These are phyloP conservation scores for Drosophila ambigua DNA, from an alignment of 1,140 invertebrate species.

Conservation along the genomic window DNA sequence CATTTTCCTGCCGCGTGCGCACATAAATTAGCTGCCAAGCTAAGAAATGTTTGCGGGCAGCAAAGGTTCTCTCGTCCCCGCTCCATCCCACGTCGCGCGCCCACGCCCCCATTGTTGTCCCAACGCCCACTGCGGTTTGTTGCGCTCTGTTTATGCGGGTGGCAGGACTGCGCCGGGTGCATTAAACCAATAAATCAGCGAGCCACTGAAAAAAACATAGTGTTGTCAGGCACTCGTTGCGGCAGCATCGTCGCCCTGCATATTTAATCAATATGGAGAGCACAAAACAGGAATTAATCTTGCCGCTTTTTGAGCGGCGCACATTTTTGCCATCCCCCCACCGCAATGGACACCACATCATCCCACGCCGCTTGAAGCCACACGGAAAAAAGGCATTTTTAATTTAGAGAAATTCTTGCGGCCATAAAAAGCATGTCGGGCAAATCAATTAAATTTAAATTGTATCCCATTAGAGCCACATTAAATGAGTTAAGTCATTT, in stretches of 20 bases:
- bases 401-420: slow-evolving; percentile 75
- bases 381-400: slow-evolving; percentile 60
- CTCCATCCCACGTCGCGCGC: slow-evolving; percentile 1
- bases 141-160: slow-evolving; percentile 77
- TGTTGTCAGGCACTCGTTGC: slow-evolving; percentile 72
- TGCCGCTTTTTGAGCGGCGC: slow-evolving; percentile 55
- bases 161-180: slow-evolving; percentile 57
- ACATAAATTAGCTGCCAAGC: slow-evolving; percentile 82
- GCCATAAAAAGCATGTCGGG: slow-evolving; percentile 72
- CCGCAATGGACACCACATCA: not conserved
- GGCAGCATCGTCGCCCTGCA: slow-evolving; percentile 51
- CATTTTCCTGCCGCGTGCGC: slow-evolving; percentile 78
- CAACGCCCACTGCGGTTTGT: slow-evolving; percentile 71
- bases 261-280: slow-evolving; percentile 77
- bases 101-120: slow-evolving; percentile 43
- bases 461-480: slow-evolving; percentile 81
- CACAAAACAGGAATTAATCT: slow-evolving; percentile 77
- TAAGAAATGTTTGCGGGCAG: slow-evolving; percentile 77
- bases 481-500: slow-evolving; percentile 82
- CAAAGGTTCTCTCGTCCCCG: slow-evolving; percentile 52
- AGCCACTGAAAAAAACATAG: slow-evolving; percentile 59
- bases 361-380: not conserved
- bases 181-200: slow-evolving; percentile 81
- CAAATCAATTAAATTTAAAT: slow-evolving; percentile 83
- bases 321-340: slow-evolving; percentile 29